phyloP scores from a whole-genome alignment of 1,140 invertebrate species.

The Polypedilum vanderplanki region DNA sequence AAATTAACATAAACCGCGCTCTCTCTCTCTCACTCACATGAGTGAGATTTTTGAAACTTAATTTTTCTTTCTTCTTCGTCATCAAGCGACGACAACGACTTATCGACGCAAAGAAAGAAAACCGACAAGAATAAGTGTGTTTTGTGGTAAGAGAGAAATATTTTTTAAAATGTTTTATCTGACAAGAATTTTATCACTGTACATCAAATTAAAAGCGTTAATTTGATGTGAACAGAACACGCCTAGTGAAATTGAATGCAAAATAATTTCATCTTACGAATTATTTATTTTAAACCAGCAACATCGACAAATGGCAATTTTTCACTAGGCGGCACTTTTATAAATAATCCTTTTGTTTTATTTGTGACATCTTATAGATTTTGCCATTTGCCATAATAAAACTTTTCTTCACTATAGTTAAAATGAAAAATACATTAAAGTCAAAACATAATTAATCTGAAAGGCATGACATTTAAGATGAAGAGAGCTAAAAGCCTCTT shows the following conservation, averaged over 20 bases:
- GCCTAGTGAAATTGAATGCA: no score
- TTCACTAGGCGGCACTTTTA: no score
- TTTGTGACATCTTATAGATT: background rate
- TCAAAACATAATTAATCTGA: constrained; percentile 14
- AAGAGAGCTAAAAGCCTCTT: background rate
- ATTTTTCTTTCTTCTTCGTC: background rate
- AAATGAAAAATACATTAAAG: background rate
- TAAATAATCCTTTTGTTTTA: background rate
- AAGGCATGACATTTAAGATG: background rate
- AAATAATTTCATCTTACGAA: no score
- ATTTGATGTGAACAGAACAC: no score
- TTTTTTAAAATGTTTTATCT: background rate
- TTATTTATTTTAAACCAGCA: no score
- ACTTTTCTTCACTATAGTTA: background rate
- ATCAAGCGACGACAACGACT: background rate
- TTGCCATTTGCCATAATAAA: background rate
- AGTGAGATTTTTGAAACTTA: background rate
- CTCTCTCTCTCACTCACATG: no score
- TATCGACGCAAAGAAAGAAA: background rate
- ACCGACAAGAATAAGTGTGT: background rate
- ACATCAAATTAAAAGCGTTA: no score
- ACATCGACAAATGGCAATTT: no score
- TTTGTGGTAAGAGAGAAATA: background rate
- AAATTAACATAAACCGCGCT: background rate
- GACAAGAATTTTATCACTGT: no score